phyloP scores from a whole-genome alignment of 2,888 invertebrate genomes.

The Macaria notata region DNA sequence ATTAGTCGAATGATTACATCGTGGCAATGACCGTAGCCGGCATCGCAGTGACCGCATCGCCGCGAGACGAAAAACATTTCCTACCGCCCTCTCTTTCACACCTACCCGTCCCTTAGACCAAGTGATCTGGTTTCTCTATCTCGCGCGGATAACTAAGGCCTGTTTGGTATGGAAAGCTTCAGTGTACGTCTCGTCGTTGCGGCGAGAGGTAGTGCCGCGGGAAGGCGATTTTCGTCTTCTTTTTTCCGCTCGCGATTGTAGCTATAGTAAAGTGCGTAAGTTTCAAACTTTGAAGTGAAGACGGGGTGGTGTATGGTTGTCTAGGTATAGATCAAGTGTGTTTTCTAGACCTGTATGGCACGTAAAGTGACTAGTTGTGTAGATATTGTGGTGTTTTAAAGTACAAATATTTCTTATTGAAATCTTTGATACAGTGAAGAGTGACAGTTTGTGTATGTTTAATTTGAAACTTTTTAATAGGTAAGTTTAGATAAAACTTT shows the following conservation, averaged over 20 bases:
- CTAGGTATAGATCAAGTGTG: no score
- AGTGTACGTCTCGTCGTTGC: slow-evolving; percentile 66
- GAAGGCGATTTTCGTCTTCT: slow-evolving; percentile 38
- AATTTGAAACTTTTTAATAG: neutral
- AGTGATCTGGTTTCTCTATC: slow-evolving; percentile 47
- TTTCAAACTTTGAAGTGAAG: slow-evolving; percentile 38
- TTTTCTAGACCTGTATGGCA: no score
- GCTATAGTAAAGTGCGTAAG: slow-evolving; percentile 45
- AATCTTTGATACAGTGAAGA: slow-evolving; percentile 4
- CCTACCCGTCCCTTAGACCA: slow-evolving; percentile 44
- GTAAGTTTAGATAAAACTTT: slow-evolving; percentile 1
- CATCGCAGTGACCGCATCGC: slow-evolving; percentile 76
- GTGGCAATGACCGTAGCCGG: slow-evolving; percentile 74
- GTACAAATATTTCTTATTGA: slow-evolving; percentile 1
- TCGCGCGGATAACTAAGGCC: slow-evolving; percentile 67
- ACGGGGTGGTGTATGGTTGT: neutral
- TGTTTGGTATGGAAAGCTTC: slow-evolving; percentile 53
- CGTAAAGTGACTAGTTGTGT: no score
- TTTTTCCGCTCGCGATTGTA: slow-evolving; percentile 42
- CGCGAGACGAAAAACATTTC: slow-evolving; percentile 67
- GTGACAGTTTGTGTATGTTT: slow-evolving; percentile 10
- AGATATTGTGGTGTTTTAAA: no score
- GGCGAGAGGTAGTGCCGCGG: slow-evolving; percentile 46
- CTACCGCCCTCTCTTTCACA: slow-evolving; percentile 50
- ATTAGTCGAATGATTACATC: slow-evolving; percentile 57